Evolutionary conservation across 2,888 invertebrate species (phyloP).

Genomic region (Mesorhabditis spiculigera): DNA sequence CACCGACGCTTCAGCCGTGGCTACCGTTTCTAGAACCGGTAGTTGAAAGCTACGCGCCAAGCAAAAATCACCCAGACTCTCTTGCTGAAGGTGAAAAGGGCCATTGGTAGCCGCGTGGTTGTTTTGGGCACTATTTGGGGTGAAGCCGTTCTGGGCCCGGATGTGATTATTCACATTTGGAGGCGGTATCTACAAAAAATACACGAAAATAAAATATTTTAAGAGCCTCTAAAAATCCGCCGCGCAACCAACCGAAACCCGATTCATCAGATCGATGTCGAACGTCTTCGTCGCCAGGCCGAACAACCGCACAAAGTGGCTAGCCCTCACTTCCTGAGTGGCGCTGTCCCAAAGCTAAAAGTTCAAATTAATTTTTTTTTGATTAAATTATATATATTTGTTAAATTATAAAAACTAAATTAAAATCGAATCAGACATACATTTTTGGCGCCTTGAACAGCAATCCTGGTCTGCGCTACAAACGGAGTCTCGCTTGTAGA

Average conservation of each 20-base stretch:
- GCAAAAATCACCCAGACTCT: neutral
- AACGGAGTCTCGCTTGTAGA: no score
- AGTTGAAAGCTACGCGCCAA: neutral
- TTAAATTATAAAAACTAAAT: neutral
- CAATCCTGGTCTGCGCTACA: neutral
- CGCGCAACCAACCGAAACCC: neutral
- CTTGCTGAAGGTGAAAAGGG: neutral
- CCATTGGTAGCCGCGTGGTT: neutral
- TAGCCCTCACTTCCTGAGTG: neutral
- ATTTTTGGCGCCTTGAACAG: neutral
- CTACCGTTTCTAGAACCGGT: neutral
- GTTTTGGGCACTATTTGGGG: neutral
- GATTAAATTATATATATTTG: neutral
- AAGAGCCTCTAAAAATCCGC: neutral
- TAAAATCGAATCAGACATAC: neutral
- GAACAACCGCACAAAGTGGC: neutral
- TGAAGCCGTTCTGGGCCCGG: neutral
- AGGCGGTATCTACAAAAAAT: no score
- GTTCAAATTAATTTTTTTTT: neutral
- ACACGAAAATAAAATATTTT: neutral
- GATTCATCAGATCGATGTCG: neutral
- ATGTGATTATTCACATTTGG: neutral
- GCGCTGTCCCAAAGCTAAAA: neutral
- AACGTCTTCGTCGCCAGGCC: neutral
- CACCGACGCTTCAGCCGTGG: conserved; percentile 8